These are phyloP conservation scores for Saccostrea cuccullata DNA, from an alignment of 1,140 invertebrate genomes.

Conservation along the genomic window DNA sequence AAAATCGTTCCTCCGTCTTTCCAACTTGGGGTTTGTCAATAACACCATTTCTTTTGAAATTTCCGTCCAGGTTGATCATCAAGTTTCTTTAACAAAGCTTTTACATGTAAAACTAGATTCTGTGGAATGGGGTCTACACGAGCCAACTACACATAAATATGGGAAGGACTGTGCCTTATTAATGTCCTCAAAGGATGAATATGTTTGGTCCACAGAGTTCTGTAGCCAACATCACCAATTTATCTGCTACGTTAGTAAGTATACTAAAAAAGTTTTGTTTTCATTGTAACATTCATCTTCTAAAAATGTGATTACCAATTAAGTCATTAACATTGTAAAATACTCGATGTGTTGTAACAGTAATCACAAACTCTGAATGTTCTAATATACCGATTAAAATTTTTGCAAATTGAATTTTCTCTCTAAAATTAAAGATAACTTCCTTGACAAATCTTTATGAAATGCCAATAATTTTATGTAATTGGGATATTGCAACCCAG, in stretches of 20 bases:
- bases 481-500: too few relatives aligned
- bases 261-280: too few relatives aligned
- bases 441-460: too few relatives aligned
- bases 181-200: not conserved
- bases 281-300: too few relatives aligned
- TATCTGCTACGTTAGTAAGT: conserved; percentile 8
- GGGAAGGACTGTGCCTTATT: conserved; percentile 3
- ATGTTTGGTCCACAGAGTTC: not conserved
- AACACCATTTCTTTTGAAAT: not conserved
- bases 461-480: too few relatives aligned
- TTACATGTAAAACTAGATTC: not conserved
- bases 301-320: too few relatives aligned
- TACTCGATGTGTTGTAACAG: too few relatives aligned
- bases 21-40: not conserved
- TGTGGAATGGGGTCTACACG: conserved; percentile 6
- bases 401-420: too few relatives aligned
- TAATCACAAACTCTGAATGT: too few relatives aligned
- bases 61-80: not conserved
- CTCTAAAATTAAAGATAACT: too few relatives aligned
- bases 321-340: too few relatives aligned
- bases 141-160: not conserved
- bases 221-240: conserved; percentile 9
- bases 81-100: not conserved
- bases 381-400: too few relatives aligned
- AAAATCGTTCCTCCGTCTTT: conserved; percentile 5